These are phyloP conservation scores for Myathropa florea DNA, from an alignment of 2,888 invertebrate genomes.

Conservation along the genomic window DNA sequence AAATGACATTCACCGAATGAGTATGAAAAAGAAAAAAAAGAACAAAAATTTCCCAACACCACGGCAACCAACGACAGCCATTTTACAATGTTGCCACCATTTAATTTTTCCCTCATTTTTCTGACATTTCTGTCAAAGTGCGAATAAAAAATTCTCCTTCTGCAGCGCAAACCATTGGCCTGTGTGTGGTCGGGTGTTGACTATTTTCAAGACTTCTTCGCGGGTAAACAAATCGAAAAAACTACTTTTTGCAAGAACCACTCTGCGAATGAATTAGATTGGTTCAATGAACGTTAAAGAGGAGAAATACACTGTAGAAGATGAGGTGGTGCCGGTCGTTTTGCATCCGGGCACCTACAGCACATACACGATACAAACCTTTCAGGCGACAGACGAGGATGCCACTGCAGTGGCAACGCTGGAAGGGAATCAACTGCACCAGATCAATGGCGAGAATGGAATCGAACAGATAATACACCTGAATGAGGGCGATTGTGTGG, in stretches of 20 bases:
- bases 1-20: neutral
- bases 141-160: constrained; percentile 36
- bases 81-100: constrained; percentile 62
- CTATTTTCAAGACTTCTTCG: constrained; percentile 61
- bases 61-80: constrained; percentile 55
- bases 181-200: constrained; percentile 66
- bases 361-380: constrained; percentile 78
- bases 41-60: constrained; percentile 31
- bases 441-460: constrained; percentile 72
- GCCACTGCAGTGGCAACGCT: constrained; percentile 78
- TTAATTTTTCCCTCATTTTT: constrained; percentile 38
- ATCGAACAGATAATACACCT: constrained; percentile 77
- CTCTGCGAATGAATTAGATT: constrained; percentile 21
- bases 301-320: constrained; percentile 75
- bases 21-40: neutral
- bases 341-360: constrained; percentile 74
- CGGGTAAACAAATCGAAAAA: constrained; percentile 62
- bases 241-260: constrained; percentile 23
- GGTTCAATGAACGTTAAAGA: constrained; percentile 76
- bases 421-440: constrained; percentile 72
- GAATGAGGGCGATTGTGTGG: constrained; percentile 50
- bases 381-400: constrained; percentile 76
- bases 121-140: constrained; percentile 39
- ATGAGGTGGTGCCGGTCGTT: constrained; percentile 77
- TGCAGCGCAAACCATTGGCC: constrained; percentile 36